Evolutionary conservation across 2,797 vertebrate genomes (phyloP).

Genomic region (Gambusia yucatana): DNA sequence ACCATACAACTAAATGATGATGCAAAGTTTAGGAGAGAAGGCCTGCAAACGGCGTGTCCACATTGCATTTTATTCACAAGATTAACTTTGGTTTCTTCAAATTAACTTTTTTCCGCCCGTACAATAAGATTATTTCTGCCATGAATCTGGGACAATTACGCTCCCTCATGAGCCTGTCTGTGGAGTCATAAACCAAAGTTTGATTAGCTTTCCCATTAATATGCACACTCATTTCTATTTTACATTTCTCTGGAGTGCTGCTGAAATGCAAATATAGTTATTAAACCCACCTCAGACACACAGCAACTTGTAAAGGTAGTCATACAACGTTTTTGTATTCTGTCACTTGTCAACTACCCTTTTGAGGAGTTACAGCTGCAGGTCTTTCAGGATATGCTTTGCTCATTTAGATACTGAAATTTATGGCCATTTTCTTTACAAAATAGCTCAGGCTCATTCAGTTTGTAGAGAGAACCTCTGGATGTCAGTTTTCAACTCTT

Average conservation of each 20-base stretch:
- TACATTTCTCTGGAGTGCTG: slow-evolving; percentile 15
- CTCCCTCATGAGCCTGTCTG: slow-evolving; percentile 25
- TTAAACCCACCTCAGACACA: neutral
- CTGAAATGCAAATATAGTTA: slow-evolving; percentile 13
- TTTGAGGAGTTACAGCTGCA: neutral
- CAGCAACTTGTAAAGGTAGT: neutral
- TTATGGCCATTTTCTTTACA: neutral
- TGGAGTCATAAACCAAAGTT: slow-evolving; percentile 43
- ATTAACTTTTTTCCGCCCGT: slow-evolving; percentile 16
- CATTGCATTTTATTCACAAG: slow-evolving; percentile 31
- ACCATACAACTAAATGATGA: slow-evolving; percentile 26
- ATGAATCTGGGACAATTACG: slow-evolving; percentile 27
- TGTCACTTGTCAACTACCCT: neutral
- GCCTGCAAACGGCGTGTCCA: slow-evolving; percentile 16
- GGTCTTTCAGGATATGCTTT: neutral
- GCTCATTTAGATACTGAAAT: neutral
- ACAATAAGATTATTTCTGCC: slow-evolving; percentile 31
- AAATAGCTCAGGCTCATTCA: neutral
- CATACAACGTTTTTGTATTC: neutral
- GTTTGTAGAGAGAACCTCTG: neutral
- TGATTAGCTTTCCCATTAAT: slow-evolving; percentile 28
- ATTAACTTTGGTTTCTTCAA: slow-evolving; percentile 35
- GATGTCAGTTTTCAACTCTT: neutral
- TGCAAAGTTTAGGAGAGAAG: neutral
- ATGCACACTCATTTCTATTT: slow-evolving; percentile 37